phyloP scores from a whole-genome alignment of 2,113 vertebrate genomes.

The Atrichornis clamosus region DNA sequence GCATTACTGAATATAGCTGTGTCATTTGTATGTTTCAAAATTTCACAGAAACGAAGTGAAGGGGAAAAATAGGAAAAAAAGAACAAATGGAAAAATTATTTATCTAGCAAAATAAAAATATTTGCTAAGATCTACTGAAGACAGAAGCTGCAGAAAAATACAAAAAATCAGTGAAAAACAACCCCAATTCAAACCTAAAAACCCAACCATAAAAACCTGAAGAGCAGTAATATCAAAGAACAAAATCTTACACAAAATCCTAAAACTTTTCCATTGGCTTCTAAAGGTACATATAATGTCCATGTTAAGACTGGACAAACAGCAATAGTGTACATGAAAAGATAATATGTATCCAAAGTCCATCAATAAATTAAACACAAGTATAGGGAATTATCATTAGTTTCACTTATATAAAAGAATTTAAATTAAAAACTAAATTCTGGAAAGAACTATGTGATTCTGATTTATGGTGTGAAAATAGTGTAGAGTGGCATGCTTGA shows the following conservation, averaged over 20 bases:
- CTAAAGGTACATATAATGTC: neutral
- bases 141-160: neutral
- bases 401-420: neutral
- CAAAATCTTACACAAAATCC: neutral
- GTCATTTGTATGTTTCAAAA: neutral
- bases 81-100: neutral
- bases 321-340: neutral
- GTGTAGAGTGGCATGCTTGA: neutral
- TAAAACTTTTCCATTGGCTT: neutral
- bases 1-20: neutral
- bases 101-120: neutral
- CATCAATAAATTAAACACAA: neutral
- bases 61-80: rapidly evolving
- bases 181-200: neutral
- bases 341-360: neutral
- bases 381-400: neutral
- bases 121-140: neutral
- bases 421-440: neutral
- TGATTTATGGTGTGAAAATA: rapidly evolving
- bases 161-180: rapidly evolving
- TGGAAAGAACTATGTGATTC: neutral
- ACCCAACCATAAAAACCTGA: neutral
- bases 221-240: neutral
- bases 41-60: neutral
- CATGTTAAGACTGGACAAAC: neutral